These are phyloP conservation scores for Lophochroa leadbeateri DNA, from an alignment of 2,113 vertebrate genomes.

Conservation along the genomic window DNA sequence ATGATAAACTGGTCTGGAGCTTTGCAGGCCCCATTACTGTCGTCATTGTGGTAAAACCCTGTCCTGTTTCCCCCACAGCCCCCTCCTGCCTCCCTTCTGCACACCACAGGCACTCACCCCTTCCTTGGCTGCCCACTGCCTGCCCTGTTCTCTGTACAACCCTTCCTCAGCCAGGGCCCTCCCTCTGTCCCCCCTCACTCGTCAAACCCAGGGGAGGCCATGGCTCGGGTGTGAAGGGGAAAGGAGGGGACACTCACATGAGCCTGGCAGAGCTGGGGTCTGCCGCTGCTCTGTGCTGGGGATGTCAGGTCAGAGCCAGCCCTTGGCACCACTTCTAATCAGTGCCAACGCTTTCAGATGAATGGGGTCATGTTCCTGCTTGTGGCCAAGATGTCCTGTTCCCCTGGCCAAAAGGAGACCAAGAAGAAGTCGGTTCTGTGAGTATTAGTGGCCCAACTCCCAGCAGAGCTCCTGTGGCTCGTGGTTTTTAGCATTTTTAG, in stretches of 20 bases:
- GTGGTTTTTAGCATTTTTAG: not conserved
- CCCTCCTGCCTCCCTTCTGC: not conserved
- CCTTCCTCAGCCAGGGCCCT: not conserved
- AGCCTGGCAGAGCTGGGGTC: not conserved
- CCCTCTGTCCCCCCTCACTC: not conserved
- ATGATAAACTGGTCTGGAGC: constrained; percentile 98
- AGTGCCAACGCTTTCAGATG: constrained; percentile 78
- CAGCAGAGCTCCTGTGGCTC: not conserved
- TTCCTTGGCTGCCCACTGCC: constrained; percentile 29
- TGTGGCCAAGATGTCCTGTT: constrained; percentile 90
- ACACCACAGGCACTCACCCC: not conserved
- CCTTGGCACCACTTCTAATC: constrained; percentile 38
- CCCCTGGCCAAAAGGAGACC: constrained; percentile 91
- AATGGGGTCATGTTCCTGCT: constrained; percentile 93
- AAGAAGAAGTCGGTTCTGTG: constrained; percentile 95
- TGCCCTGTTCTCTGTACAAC: not conserved
- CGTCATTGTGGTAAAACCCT: constrained; percentile 88
- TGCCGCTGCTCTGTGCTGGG: not conserved
- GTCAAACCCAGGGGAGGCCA: not conserved
- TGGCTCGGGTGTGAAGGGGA: not conserved
- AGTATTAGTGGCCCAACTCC: constrained; percentile 71
- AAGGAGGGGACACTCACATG: not conserved
- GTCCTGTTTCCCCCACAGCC: constrained; percentile 29
- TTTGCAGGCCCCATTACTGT: constrained; percentile 94
- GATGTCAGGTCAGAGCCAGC: not conserved